Evolutionary conservation across 2,888 invertebrate genomes (phyloP).

Genomic region (Capitulum mitella): DNA sequence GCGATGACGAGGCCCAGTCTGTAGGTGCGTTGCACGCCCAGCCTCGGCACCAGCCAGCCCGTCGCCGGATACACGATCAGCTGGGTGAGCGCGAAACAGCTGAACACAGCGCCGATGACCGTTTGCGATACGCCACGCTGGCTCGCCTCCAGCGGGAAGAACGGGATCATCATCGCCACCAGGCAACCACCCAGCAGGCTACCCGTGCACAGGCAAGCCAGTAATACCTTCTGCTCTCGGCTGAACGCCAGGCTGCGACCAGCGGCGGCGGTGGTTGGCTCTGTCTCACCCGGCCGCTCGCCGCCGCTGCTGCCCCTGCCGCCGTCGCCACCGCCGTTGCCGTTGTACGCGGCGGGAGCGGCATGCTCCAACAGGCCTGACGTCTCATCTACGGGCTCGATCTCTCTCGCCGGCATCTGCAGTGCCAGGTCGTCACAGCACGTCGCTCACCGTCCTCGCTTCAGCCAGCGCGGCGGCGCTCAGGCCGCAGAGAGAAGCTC

Average conservation of each 20-base stretch:
- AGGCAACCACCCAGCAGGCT: not conserved
- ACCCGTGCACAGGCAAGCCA: slow-evolving; percentile 3
- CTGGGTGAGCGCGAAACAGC: slow-evolving; percentile 19
- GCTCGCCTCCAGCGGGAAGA: slow-evolving; percentile 8
- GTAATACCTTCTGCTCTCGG: not conserved
- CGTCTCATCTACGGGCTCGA: too few species aligned
- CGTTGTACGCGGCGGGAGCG: too few species aligned
- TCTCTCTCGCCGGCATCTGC: too few species aligned
- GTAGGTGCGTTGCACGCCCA: not conserved
- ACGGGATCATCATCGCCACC: slow-evolving; percentile 19
- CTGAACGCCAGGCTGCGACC: not conserved
- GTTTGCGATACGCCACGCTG: not conserved
- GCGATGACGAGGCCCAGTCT: not conserved
- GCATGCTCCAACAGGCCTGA: too few species aligned
- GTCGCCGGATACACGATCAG: not conserved
- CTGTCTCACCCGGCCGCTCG: too few species aligned
- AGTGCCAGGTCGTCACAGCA: too few species aligned
- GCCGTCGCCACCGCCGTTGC: too few species aligned
- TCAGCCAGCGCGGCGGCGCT: too few species aligned
- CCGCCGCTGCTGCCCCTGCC: too few species aligned
- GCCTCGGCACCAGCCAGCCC: not conserved
- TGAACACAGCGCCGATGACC: slow-evolving; percentile 5
- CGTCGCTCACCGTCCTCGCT: too few species aligned
- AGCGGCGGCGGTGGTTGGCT: too few species aligned
- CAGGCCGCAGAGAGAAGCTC: too few species aligned